Percentiles rank a stretch among this genome's conserved stretches.
phyloP scores from a whole-genome alignment of 53 echinoderm and acorn worm species.

The Echinometra lucunter region DNA sequence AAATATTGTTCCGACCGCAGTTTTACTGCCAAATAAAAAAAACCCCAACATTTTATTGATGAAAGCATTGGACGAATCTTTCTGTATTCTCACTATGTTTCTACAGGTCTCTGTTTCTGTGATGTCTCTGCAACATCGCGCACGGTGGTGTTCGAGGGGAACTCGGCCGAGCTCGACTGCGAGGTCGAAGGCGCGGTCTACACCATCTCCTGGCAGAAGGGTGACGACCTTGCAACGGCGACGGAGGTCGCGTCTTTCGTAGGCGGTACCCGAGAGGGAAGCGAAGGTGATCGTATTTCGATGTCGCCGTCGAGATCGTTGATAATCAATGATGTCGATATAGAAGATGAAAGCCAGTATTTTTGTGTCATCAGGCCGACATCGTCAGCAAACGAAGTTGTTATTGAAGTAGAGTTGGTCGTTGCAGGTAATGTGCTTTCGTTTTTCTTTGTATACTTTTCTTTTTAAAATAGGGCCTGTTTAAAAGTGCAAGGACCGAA shows the following conservation, averaged over 20 bases:
- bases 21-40: too few relatives aligned
- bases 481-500: too few relatives aligned
- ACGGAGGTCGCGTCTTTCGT: slow-evolving; percentile 38
- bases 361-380: slow-evolving; percentile 1
- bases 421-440: not conserved
- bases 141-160: slow-evolving; percentile 32
- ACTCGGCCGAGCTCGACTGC: slow-evolving; percentile 49
- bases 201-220: slow-evolving; percentile 35
- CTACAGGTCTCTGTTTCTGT: not conserved
- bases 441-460: too few relatives aligned
- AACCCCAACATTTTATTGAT: too few relatives aligned
- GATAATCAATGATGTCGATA: not conserved
- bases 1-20: too few relatives aligned
- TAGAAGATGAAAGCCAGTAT: slow-evolving; percentile 36
- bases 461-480: too few relatives aligned
- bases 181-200: slow-evolving; percentile 37
- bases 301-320: slow-evolving; percentile 13
- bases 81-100: not conserved
- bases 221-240: slow-evolving; percentile 10
- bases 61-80: too few relatives aligned
- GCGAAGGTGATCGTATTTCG: slow-evolving; percentile 48
- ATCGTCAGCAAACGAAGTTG: not conserved
- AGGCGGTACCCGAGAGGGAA: not conserved
- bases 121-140: not conserved
- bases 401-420: slow-evolving; percentile 25